Evolutionary conservation across 2,113 vertebrate species (phyloP).

Genomic region (Leptosomus discolor): DNA sequence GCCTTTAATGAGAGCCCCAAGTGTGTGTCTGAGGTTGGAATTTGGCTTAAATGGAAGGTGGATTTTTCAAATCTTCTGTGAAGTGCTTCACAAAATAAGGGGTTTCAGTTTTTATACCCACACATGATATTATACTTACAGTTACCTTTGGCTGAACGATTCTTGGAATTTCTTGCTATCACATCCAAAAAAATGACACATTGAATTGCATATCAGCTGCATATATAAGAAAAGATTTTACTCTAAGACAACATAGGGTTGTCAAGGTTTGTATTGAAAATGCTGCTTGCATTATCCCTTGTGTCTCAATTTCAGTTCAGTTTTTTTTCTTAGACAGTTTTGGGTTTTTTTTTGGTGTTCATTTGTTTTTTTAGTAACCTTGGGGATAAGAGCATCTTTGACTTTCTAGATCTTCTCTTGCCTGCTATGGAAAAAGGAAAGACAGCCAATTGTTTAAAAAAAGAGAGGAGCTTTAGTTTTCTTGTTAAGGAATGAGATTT

Average conservation of each 20-base stretch:
- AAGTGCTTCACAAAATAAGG: slow-evolving; percentile 37
- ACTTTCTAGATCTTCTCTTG: background rate
- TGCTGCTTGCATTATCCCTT: background rate
- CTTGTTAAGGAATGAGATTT: background rate
- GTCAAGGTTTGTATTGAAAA: background rate
- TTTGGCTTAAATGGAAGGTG: slow-evolving; percentile 46
- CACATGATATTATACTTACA: slow-evolving; percentile 40
- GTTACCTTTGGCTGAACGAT: slow-evolving; percentile 61
- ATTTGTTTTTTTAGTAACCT: background rate
- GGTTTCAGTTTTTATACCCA: slow-evolving; percentile 56
- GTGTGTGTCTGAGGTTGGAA: slow-evolving; percentile 47
- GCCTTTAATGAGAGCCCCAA: slow-evolving; percentile 17
- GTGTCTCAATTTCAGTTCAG: background rate
- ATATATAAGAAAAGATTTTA: background rate
- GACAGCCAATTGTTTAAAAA: background rate
- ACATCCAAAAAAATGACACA: slow-evolving; percentile 59
- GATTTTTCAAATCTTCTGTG: slow-evolving; percentile 47
- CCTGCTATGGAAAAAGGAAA: background rate
- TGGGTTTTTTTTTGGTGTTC: background rate
- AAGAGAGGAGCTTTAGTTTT: background rate
- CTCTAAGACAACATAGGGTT: background rate
- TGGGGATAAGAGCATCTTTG: background rate
- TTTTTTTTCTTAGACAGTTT: background rate
- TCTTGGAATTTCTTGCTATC: slow-evolving; percentile 54
- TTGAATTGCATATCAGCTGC: slow-evolving; percentile 26